Conservation (phyloP, 1,140 invertebrate genomes). For the Chrysomallon squamiferum region DNA sequence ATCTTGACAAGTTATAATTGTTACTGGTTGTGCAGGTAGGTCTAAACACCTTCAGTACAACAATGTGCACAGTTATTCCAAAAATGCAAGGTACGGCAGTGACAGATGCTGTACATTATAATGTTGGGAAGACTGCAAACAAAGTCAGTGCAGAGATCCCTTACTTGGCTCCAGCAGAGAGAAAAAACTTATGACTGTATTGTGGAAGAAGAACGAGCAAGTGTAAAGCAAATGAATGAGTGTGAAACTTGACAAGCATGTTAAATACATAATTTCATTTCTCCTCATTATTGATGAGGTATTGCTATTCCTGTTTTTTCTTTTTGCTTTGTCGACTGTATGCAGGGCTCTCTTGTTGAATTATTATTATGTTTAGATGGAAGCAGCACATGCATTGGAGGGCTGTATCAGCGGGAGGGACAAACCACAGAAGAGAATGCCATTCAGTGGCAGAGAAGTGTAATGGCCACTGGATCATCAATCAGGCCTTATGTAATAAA, state of each 20-base stretch:
- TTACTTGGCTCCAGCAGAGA: too few relatives aligned
- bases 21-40: too few relatives aligned
- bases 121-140: neutral
- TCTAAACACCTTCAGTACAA: too few relatives aligned
- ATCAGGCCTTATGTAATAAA: neutral
- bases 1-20: too few relatives aligned
- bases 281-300: conserved; percentile 18
- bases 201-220: too few relatives aligned
- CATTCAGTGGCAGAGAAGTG: neutral
- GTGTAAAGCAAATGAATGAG: neutral
- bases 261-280: conserved; percentile 20
- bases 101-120: conserved; percentile 2
- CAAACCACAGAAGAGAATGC: neutral
- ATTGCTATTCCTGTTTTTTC: neutral
- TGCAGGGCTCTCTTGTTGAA: neutral
- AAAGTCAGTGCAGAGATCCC: conserved; percentile 2
- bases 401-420: neutral
- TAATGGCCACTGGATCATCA: neutral
- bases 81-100: neutral
- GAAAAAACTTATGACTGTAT: too few relatives aligned
- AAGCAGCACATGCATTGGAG: neutral
- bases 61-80: too few relatives aligned
- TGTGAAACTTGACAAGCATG: conserved; percentile 11
- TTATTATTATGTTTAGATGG: neutral
- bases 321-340: neutral